A percentile compares a stretch with the other conserved stretches of the same genome.
Conservation (phyloP, 2,797 vertebrate genomes). For the Aeoliscus strigatus region DNA sequence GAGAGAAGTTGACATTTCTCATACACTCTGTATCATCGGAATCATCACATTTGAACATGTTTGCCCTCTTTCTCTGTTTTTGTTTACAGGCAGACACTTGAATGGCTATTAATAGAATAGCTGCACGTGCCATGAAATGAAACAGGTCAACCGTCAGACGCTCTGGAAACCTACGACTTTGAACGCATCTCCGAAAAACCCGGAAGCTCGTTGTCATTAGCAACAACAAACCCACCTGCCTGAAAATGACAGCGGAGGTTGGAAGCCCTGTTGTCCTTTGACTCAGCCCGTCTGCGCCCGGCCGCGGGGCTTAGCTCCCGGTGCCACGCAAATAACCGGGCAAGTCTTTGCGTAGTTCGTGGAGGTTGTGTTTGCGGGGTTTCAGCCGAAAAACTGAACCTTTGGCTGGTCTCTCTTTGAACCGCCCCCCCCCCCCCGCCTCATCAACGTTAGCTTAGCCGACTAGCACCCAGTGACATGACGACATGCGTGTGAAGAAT, state of each 20-base stretch:
- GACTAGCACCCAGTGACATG: constrained; percentile 22
- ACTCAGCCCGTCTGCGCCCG: too few species aligned
- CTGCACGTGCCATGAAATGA: not conserved
- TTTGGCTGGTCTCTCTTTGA: not conserved
- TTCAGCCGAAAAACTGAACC: not conserved
- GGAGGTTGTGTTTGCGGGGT: too few species aligned
- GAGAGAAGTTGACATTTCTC: not conserved
- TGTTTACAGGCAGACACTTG: not conserved
- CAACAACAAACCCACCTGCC: constrained; percentile 56
- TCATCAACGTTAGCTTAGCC: constrained; percentile 35
- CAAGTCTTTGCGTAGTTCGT: too few species aligned
- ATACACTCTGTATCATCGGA: fast-evolving
- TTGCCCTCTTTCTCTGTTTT: not conserved
- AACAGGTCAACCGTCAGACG: not conserved
- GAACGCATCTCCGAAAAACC: constrained; percentile 35
- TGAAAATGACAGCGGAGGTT: constrained; percentile 20
- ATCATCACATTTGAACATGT: not conserved
- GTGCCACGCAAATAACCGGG: not conserved
- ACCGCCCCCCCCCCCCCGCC: not conserved
- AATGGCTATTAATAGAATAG: not conserved
- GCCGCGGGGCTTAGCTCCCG: not conserved
- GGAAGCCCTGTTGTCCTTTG: not conserved
- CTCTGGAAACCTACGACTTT: fast-evolving
- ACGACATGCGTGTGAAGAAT: constrained; percentile 16
- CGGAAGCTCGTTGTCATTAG: constrained; percentile 54